Percentiles rank a stretch among this genome's conserved stretches.
Evolutionary conservation across 2,888 invertebrate genomes (phyloP).

Genomic region (Aphidius colemani): DNA sequence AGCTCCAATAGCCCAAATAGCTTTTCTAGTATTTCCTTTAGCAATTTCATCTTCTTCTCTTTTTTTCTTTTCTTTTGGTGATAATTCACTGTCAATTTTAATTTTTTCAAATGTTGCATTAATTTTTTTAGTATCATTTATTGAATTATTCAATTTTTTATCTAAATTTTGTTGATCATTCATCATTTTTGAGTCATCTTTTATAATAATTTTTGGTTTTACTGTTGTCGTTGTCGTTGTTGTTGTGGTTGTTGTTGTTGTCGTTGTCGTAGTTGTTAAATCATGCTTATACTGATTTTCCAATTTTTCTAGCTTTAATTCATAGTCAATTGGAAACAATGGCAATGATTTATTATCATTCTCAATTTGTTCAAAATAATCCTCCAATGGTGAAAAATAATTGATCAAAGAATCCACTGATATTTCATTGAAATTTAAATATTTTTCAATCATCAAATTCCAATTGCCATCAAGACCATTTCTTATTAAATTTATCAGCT

Average conservation of each 20-base stretch:
- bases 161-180: constrained; percentile 11
- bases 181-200: background rate
- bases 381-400: constrained; percentile 46
- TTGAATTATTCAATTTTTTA: background rate
- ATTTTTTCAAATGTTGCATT: background rate
- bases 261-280: constrained; percentile 40
- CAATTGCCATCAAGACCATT: constrained; percentile 43
- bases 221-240: constrained; percentile 20
- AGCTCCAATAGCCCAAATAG: constrained; percentile 51
- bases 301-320: constrained; percentile 42
- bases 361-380: constrained; percentile 43
- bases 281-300: constrained; percentile 41
- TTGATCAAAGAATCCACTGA: constrained; percentile 36
- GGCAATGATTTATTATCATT: constrained; percentile 33
- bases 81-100: constrained; percentile 11
- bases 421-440: constrained; percentile 42
- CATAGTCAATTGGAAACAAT: constrained; percentile 32
- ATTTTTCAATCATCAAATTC: constrained; percentile 37
- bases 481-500: constrained; percentile 46
- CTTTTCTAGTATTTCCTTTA: constrained; percentile 48
- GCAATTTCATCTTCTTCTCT: constrained; percentile 33
- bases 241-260: constrained; percentile 32
- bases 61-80: constrained; percentile 1
- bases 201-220: background rate
- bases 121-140: background rate